A percentile compares a stretch with the other conserved stretches of the same genome.
Conservation (phyloP, 2,888 invertebrate genomes). For the Drosophila anomalata region DNA sequence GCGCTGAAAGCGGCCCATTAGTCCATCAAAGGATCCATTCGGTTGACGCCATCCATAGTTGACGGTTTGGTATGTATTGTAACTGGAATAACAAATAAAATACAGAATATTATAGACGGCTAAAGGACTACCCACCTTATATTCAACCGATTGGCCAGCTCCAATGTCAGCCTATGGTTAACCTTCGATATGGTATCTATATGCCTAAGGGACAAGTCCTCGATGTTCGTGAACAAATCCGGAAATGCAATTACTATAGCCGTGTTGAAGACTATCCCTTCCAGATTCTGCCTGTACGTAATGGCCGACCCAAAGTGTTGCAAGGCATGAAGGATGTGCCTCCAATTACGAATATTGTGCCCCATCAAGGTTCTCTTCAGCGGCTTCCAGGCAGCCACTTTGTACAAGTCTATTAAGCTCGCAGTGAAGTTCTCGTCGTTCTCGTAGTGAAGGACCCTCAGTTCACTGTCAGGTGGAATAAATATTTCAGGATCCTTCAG, state of each 20-base stretch:
- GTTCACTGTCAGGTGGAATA: slow-evolving; percentile 80
- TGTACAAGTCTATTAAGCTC: slow-evolving; percentile 79
- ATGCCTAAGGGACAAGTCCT: slow-evolving; percentile 81
- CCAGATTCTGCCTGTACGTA: slow-evolving; percentile 78
- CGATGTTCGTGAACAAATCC: slow-evolving; percentile 81
- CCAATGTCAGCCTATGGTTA: slow-evolving; percentile 81
- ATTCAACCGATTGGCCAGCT: slow-evolving; percentile 83
- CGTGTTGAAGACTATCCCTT: slow-evolving; percentile 80
- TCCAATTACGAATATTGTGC: slow-evolving; percentile 38
- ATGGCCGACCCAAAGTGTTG: slow-evolving; percentile 76
- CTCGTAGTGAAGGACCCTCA: slow-evolving; percentile 64
- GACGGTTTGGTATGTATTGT: slow-evolving; percentile 82
- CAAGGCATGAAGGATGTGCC: slow-evolving; percentile 59
- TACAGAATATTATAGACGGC: background rate
- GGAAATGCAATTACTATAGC: slow-evolving; percentile 83
- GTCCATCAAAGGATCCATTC: slow-evolving; percentile 86
- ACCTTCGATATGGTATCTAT: slow-evolving; percentile 84
- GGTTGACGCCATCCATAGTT: slow-evolving; percentile 85
- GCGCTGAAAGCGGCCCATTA: slow-evolving; percentile 86
- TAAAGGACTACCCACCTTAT: slow-evolving; percentile 75
- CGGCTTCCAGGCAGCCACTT: slow-evolving; percentile 70
- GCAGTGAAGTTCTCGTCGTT: slow-evolving; percentile 30
- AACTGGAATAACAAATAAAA: slow-evolving; percentile 61
- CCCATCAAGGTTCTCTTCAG: slow-evolving; percentile 61
- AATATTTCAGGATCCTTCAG: slow-evolving; percentile 75